Evolutionary conservation across 92 coral and sea anemone genomes (phyloP), one percentile per base, ranked within the genome.

Genomic region (Plumapathes pennacea): DNA sequence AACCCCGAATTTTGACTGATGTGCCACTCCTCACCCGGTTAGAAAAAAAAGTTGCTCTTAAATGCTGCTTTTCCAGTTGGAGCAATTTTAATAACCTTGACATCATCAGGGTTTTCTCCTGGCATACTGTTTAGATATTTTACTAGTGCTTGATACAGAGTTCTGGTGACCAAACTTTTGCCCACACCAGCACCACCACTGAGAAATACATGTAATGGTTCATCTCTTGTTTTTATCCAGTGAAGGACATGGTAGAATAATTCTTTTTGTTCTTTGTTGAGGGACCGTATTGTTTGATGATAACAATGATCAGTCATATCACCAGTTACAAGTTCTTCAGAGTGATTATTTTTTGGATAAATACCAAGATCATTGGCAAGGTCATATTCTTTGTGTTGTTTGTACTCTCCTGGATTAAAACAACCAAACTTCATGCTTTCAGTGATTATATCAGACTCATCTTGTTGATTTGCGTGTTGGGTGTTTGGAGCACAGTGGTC

Each of bases 181-280:
- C 69, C 80, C 49, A 81, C 82, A 29, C 74, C 83, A 28, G 89
- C 83, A 1, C 89, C 89, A 10, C 89, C 78, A 18, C 65, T 68
- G 38, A 76, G 65, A 37, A 82, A 82, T 11, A 81, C 41, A 49
- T 46, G 50, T 0, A 81, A 21, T 15, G 77, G 77, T n/a, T 60
- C 30, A 52, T 60, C 60, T 11, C 10, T 22, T 0, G 72, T 50
- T 48, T 64, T 63, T 3, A 63, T 33, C 8, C 28, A 46, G 12
- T 54, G 56, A 5, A 68, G 17, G 3, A 68, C 57, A 55, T 57
- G 67, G 27, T 69, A 69, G 32, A 67, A 67, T 32, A 64, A 64
- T 18, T 36, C 44, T 10, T 18, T 64, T 34, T 55, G 57, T 42
- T 44, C 33, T 22, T 15, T 32, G 34, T 55, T 55, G 8, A 68